phyloP scores from a whole-genome alignment of 2,113 vertebrate species.

The Brachypteracias leptosomus region DNA sequence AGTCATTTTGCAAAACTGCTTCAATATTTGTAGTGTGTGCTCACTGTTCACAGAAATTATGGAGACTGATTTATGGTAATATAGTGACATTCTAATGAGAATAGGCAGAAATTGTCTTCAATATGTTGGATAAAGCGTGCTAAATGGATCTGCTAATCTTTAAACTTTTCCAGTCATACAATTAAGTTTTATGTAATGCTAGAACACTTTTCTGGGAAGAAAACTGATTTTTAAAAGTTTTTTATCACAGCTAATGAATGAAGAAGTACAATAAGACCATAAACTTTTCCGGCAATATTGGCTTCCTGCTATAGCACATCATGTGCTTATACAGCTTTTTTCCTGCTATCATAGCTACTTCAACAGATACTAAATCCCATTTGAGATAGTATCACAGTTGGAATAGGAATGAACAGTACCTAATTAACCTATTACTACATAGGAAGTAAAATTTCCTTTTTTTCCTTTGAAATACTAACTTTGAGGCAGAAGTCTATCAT shows the following conservation, averaged over 20 bases:
- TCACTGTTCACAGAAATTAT: background rate
- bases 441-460: background rate
- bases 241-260: background rate
- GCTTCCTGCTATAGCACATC: background rate
- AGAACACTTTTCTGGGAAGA: background rate
- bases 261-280: background rate
- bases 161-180: background rate
- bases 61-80: background rate
- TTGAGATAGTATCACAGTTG: background rate
- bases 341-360: background rate
- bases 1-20: background rate
- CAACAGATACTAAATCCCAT: background rate
- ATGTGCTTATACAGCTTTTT: background rate
- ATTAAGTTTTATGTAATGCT: background rate
- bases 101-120: background rate
- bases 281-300: background rate
- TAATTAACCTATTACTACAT: background rate
- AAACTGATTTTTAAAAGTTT: background rate
- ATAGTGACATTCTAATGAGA: background rate
- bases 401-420: background rate
- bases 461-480: background rate
- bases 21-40: background rate
- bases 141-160: background rate
- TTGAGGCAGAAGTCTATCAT: background rate
- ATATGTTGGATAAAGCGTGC: background rate